Evolutionary conservation across 1,140 invertebrate species (phyloP), one percentile per base, ranked within the genome.

Genomic region (Drosophila biarmipes): DNA sequence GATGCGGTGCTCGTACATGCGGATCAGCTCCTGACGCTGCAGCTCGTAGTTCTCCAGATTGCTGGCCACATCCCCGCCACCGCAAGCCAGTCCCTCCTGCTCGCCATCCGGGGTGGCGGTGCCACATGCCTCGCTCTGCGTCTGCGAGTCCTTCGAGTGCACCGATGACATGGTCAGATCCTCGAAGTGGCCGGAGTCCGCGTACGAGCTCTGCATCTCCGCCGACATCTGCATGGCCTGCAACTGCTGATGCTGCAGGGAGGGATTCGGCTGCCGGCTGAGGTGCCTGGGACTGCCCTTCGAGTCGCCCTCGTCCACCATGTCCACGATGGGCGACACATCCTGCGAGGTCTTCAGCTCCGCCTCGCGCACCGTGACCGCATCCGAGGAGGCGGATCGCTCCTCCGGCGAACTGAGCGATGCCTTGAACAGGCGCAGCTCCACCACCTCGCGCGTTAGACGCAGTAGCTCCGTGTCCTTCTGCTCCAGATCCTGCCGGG

Each of bases 121-220:
- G 56, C 93, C 93, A 38, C 93, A 93, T 34, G 93, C 92, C 31
- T 93, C 93, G 76, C 94, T 94, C 75, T 93, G 93, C 37, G 93
- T 94, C 29, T 93, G 87, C 67, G 95, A 95, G 75, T 96, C 95
- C 92, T 96, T 96, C 31, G 95, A 96, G 91, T 96, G 94, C 71
- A 96, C 92, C 43, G 95, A 96, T 42, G 95, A 95, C 78, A 94
- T 94, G 38, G 94, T 94, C 43, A 95, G 93, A 92, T 97, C 96
- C 91, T 97, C 96, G 92, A 96, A 97, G 92, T 97, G 96, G 8
- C 96, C 96, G 4, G 96, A 97, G 92, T 97, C 96, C 15, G 96
- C 95, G 77, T 96, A 95, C 4, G 96, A 97, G 38, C 93, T 93
- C 80, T 94, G 94, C 93, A 95, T 94, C 87, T 94, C 94, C 77